Base-by-base conservation (phyloP, 2,888 invertebrate genomes). In the Plagodis pulveraria region DNA sequence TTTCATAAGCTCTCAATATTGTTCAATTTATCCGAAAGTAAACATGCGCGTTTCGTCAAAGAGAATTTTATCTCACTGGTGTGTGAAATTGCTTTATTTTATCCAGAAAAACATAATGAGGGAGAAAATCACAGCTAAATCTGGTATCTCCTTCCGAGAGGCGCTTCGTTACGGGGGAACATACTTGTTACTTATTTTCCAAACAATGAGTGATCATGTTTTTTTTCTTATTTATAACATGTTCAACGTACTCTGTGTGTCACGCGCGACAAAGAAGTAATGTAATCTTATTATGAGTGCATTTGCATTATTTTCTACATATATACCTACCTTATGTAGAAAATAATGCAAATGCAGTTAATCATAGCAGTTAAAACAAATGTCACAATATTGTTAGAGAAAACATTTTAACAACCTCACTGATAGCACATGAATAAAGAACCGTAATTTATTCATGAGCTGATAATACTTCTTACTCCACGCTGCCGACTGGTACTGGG, bases 71-170 rank as follows among this genome's bases (percentile, higher is more conserved):
- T 50, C 50, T 12, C 50, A n/a, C 49, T 54, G 58, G 54, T 49
- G 58, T 58, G 58, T 58, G 58, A 58, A 58, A 58, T 58, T 58
- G 58, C 58, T 54, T 54, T 58, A 58, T 58, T 58, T 56, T 22
- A 22, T 58, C 46, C 54, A 35, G 22, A 45, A 50, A 50, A 38
- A 50, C 22, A 47, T 54, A 58, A 58, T 54, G 45, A 50, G 53
- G 35, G 45, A 44, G 58, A 54, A 52, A 53, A 53, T 38, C 52
- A 40, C 33, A 47, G 46, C 36, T 38, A 46, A 50, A 36, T 8
- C 47, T 52, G 57, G 43, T 47, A 35, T 43, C 43, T 36, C 51
- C 7, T 22, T 6, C 38, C 7, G 45, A 32, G 34, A 48, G 57
- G 44, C 46, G 54, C 42, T 50, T 54, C 50, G 41, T 58, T 54